phyloP scores from a whole-genome alignment of 2,888 invertebrate species.

The Crepidodera aurea region DNA sequence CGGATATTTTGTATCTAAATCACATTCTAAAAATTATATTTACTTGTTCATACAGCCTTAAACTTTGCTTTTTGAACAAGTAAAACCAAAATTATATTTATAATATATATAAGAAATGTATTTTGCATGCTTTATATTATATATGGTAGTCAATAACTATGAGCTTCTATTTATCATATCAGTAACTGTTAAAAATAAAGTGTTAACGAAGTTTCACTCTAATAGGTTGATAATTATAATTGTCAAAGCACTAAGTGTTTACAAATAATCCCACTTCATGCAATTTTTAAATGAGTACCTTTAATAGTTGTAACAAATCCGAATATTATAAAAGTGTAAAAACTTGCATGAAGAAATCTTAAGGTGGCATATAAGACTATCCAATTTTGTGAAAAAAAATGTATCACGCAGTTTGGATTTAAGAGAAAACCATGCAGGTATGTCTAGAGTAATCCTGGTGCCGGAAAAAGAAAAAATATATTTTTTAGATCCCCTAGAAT shows the following conservation, averaged over 20 bases:
- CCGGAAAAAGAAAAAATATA: no score
- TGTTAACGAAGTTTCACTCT: slow-evolving; percentile 32
- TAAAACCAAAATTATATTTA: not conserved
- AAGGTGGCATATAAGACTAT: not conserved
- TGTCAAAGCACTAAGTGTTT: slow-evolving; percentile 53
- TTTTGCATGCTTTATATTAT: slow-evolving; percentile 26
- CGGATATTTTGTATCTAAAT: slow-evolving; percentile 2
- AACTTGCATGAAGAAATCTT: slow-evolving; percentile 24
- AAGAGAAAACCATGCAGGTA: no score
- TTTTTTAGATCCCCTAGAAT: no score
- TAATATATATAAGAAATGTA: slow-evolving; percentile 13
- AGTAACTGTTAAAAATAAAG: slow-evolving; percentile 42
- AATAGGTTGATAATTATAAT: slow-evolving; percentile 42
- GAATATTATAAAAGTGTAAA: not conserved
- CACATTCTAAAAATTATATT: not conserved
- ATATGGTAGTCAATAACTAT: slow-evolving; percentile 40
- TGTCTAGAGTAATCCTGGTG: no score
- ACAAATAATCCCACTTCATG: slow-evolving; percentile 42
- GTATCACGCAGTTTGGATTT: no score
- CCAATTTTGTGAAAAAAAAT: no score
- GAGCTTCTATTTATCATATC: slow-evolving; percentile 56
- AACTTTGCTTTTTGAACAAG: not conserved
- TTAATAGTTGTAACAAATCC: slow-evolving; percentile 1
- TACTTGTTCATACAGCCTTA: not conserved
- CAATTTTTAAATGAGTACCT: slow-evolving; percentile 40